Conservation (phyloP, 2,888 invertebrate genomes). For the Cryptocheilus praepositus region DNA sequence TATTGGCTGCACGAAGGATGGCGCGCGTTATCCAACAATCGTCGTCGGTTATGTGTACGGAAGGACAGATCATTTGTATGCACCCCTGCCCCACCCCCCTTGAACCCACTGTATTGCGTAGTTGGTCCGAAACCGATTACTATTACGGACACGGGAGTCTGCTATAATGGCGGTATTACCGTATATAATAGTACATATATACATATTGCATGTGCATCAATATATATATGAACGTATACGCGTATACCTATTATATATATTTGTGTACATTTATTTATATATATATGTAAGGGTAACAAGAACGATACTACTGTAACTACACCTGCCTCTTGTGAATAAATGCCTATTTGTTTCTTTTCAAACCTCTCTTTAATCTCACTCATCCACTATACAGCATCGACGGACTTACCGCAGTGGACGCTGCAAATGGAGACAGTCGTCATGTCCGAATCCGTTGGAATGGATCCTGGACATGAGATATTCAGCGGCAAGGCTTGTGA, state of each 20-base stretch:
- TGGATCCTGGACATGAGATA: no score
- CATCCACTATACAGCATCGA: no score
- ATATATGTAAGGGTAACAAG: constrained; percentile 56
- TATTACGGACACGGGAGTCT: constrained; percentile 57
- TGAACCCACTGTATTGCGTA: constrained; percentile 62
- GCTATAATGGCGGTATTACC: no score
- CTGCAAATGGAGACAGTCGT: no score
- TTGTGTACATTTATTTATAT: constrained; percentile 41
- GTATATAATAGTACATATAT: constrained; percentile 51
- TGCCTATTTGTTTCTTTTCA: constrained; percentile 75
- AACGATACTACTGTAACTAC: constrained; percentile 72
- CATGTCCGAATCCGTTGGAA: no score
- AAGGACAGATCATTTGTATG: constrained; percentile 59
- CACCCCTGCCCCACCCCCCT: constrained; percentile 52
- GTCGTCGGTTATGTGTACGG: constrained; percentile 31
- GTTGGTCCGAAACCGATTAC: constrained; percentile 64
- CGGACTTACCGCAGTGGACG: background rate
- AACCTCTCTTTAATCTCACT: constrained; percentile 31
- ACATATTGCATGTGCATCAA: constrained; percentile 34
- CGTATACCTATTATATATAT: constrained; percentile 21
- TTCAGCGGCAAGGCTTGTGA: no score
- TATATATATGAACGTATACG: constrained; percentile 12
- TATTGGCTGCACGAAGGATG: constrained; percentile 32
- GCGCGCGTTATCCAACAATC: constrained; percentile 13
- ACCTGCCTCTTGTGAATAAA: constrained; percentile 76